phyloP scores from a whole-genome alignment of 2,888 invertebrate genomes.

The Sminthurides aquaticus region DNA sequence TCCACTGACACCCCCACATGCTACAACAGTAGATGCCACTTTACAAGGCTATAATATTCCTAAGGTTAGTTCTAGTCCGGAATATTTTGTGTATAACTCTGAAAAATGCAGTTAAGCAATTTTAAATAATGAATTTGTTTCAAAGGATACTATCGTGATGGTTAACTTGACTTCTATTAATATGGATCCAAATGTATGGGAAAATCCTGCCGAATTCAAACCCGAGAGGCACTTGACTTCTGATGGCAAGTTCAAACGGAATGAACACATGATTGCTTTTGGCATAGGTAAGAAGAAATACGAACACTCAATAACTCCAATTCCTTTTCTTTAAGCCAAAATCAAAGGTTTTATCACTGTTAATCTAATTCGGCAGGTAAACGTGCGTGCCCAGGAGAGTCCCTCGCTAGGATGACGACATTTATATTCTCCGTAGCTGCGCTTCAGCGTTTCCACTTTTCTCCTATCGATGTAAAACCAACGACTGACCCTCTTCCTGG shows the following conservation, averaged over 20 bases:
- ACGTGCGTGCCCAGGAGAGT: slow-evolving; percentile 35
- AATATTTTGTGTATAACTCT: background rate
- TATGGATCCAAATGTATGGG: slow-evolving; percentile 41
- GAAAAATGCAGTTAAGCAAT: slow-evolving; percentile 2
- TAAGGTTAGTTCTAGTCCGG: slow-evolving; percentile 44
- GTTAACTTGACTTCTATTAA: slow-evolving; percentile 38
- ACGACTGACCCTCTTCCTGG: slow-evolving; percentile 25
- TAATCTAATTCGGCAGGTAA: too few relatives aligned
- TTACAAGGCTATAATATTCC: slow-evolving; percentile 55
- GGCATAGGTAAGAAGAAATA: slow-evolving; percentile 33
- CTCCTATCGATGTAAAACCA: slow-evolving; percentile 21
- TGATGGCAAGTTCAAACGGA: slow-evolving; percentile 35
- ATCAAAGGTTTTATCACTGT: slow-evolving; percentile 13
- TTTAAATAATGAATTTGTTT: slow-evolving; percentile 1
- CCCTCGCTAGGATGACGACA: slow-evolving; percentile 29
- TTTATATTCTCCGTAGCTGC: slow-evolving; percentile 31
- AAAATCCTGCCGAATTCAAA: slow-evolving; percentile 41
- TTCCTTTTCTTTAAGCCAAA: background rate
- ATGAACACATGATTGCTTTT: slow-evolving; percentile 41
- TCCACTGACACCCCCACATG: slow-evolving; percentile 51
- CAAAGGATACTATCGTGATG: slow-evolving; percentile 31
- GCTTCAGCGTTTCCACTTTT: slow-evolving; percentile 30
- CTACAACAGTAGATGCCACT: slow-evolving; percentile 52
- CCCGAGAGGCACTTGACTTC: slow-evolving; percentile 42
- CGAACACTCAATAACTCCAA: background rate